Evolutionary conservation across 1,140 invertebrate species (phyloP).

Genomic region (Ceratina calcarata): DNA sequence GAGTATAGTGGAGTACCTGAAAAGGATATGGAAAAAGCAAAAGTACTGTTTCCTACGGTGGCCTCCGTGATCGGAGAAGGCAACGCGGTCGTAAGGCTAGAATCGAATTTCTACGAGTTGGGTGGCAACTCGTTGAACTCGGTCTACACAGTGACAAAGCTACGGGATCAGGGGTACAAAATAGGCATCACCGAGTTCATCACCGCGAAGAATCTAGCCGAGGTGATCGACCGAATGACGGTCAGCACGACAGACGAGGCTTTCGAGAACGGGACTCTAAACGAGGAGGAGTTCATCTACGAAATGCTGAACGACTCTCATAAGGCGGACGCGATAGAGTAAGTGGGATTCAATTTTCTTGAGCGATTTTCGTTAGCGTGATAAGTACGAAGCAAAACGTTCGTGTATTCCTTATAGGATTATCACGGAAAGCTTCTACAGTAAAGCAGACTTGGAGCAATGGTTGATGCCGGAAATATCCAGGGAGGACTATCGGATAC

Average conservation of each 20-base stretch:
- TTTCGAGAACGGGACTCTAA: conserved; percentile 51
- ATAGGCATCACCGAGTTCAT: conserved; percentile 91
- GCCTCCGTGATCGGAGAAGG: conserved; percentile 85
- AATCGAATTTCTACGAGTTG: conserved; percentile 90
- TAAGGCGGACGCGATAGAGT: conserved; percentile 83
- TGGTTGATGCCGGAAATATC: conserved; percentile 85
- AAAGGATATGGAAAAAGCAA: conserved; percentile 83
- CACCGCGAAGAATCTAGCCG: conserved; percentile 85
- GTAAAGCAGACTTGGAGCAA: conserved; percentile 90
- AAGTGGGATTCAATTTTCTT: conserved; percentile 39
- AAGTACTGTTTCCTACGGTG: conserved; percentile 87
- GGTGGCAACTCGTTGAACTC: conserved; percentile 94
- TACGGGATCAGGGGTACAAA: conserved; percentile 88
- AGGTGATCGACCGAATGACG: conserved; percentile 80
- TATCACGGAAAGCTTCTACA: conserved; percentile 90
- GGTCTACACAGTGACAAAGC: conserved; percentile 88
- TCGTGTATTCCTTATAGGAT: conserved; percentile 82
- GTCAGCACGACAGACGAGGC: background rate
- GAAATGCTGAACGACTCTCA: conserved; percentile 83
- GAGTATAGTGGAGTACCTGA: conserved; percentile 84
- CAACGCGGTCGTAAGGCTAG: conserved; percentile 81
- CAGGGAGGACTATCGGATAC: conserved; percentile 84
- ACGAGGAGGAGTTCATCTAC: conserved; percentile 77
- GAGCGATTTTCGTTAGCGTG: background rate
- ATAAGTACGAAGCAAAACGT: background rate